These are phyloP conservation scores for Cheirogaleus major DNA, from an alignment of 2,797 vertebrate genomes.

Conservation along the genomic window DNA sequence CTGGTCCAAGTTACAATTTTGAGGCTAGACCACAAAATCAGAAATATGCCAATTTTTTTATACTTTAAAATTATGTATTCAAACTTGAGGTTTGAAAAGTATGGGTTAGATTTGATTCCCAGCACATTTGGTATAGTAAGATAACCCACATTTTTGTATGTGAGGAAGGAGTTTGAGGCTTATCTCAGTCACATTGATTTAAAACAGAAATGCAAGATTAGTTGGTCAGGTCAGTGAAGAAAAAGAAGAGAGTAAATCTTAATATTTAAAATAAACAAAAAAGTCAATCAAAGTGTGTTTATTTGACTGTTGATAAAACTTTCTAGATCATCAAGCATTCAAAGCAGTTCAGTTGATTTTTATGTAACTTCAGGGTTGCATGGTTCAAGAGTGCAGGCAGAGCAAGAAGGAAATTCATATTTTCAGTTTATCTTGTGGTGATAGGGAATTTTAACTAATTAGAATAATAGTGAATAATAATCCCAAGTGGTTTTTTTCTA, in stretches of 20 bases:
- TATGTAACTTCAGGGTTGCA: background rate
- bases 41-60: conserved; percentile 1
- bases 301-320: background rate
- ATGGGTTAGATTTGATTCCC: background rate
- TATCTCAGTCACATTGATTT: background rate
- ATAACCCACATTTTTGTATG: background rate
- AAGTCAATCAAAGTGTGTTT: background rate
- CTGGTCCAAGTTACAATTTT: conserved; percentile 8
- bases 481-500: background rate
- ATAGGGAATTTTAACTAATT: background rate
- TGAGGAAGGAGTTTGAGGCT: background rate
- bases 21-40: conserved; percentile 21
- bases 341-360: background rate
- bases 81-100: conserved; percentile 32
- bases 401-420: background rate
- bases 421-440: background rate
- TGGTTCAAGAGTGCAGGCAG: background rate
- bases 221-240: background rate
- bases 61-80: conserved; percentile 27
- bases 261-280: background rate
- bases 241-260: background rate
- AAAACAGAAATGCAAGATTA: background rate
- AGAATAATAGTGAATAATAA: background rate
- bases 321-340: background rate
- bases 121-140: background rate